Evolutionary conservation across 2,888 invertebrate species (phyloP), one percentile per base, ranked within the genome.

Genomic region (Tuta absoluta): DNA sequence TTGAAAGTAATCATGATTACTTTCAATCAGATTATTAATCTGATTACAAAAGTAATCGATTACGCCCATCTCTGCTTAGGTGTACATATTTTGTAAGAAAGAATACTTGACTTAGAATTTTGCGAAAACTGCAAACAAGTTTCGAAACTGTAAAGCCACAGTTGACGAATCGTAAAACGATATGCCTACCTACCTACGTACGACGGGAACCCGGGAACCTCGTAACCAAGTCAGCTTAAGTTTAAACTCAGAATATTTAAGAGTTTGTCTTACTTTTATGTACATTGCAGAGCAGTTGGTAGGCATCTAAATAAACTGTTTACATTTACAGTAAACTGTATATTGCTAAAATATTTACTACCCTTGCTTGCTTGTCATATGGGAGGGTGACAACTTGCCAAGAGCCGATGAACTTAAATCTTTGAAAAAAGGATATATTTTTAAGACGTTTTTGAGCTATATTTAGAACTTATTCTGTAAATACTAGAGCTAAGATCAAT

Each of bases 101-200:
- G 12, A 12, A 33, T 33, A 33, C 56, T 56, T 56, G 56, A 33
- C 56, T 33, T 33, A n/a, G 56, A 17, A 56, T n/a, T 56, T 33
- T n/a, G 24, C 56, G n/a, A 33, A 56, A 19, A 28, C 56, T 17
- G 33, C 56, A 56, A 56, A 56, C 56, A 56, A 56, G 56, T 24
- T 56, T 33, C 12, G 17, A 28, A 33, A n/a, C 28, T 56, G 33
- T 33, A 33, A 33, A 10, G 56, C 56, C 56, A 10, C 56, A 24
- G 28, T 56, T 56, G 28, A 17, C 56, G 33, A 56, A 56, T 56
- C 56, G 56, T 33, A 56, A 56, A 56, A 56, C 56, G 17, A 56
- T 56, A 56, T 33, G n/a, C n/a, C n/a, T n/a, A n/a, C n/a, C n/a
- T n/a, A n/a, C n/a, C n/a, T n/a, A n/a, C n/a, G n/a, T n/a, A 33